These are phyloP conservation scores for Drosophila melanocephala DNA, from an alignment of 2,888 invertebrate species.

Conservation along the genomic window DNA sequence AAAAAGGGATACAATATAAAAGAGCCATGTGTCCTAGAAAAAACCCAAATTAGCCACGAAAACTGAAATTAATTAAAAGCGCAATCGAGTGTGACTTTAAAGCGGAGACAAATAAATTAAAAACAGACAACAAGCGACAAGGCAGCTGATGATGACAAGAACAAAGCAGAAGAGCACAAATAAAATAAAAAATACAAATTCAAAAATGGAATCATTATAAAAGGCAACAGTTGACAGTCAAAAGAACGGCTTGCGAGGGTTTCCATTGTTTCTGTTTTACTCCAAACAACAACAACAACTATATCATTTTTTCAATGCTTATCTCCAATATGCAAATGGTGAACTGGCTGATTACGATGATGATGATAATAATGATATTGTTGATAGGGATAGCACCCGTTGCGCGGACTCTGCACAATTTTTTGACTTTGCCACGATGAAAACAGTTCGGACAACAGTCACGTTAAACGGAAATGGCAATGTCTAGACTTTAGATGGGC, in stretches of 20 bases:
- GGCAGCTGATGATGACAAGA: neutral
- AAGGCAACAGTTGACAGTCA: conserved; percentile 16
- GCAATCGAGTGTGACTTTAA: neutral
- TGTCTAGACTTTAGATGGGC: conserved; percentile 69
- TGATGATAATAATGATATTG: conserved; percentile 28
- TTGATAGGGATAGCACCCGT: conserved; percentile 27
- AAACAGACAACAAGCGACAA: neutral
- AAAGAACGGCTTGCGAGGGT: conserved; percentile 6
- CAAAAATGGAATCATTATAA: conserved; percentile 18
- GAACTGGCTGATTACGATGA: conserved; percentile 13
- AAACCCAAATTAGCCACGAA: conserved; percentile 17
- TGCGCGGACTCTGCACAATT: conserved; percentile 10
- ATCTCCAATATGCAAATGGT: conserved; percentile 59
- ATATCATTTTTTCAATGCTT: conserved; percentile 13
- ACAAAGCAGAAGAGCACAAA: conserved; percentile 8
- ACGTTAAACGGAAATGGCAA: conserved; percentile 79
- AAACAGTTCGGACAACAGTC: conserved; percentile 52
- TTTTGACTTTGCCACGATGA: conserved; percentile 14
- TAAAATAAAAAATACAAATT: conserved; percentile 11
- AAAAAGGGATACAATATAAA: neutral
- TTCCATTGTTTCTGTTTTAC: conserved; percentile 11
- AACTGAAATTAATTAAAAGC: conserved; percentile 33
- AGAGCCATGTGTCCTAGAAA: neutral
- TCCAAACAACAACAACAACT: neutral
- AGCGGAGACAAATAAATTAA: conserved; percentile 1